Conservation (phyloP, 2,113 vertebrate genomes). For the Cebidichthys violaceus region DNA sequence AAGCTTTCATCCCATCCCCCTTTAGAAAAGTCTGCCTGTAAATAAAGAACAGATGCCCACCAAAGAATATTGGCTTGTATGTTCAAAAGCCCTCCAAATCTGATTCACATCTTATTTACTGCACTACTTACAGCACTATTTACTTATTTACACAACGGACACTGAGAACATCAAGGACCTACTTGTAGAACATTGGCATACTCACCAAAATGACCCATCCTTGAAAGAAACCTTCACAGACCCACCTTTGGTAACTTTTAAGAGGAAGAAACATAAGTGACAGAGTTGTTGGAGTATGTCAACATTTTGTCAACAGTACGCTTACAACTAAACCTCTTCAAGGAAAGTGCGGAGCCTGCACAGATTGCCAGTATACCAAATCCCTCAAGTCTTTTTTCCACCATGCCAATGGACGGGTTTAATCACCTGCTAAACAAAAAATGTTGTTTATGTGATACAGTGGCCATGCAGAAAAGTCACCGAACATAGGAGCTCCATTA, state of each 20-base stretch:
- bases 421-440: not conserved
- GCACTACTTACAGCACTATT: not conserved
- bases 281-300: not conserved
- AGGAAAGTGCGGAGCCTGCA: not conserved
- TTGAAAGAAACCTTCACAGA: not conserved
- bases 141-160: not conserved
- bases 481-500: not conserved
- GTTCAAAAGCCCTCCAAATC: not conserved
- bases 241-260: not conserved
- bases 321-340: not conserved
- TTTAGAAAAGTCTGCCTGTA: not conserved
- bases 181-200: not conserved
- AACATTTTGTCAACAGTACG: not conserved
- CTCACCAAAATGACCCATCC: not conserved
- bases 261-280: not conserved
- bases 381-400: not conserved
- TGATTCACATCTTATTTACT: not conserved
- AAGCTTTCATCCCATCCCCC: not conserved
- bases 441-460: not conserved
- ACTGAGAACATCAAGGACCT: conserved; percentile 1
- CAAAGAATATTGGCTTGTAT: not conserved
- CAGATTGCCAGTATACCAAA: not conserved
- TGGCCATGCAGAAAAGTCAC: not conserved
- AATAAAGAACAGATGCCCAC: not conserved
- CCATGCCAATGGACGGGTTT: not conserved